A percentile compares a stretch with the other conserved stretches of the same genome.
Conservation (phyloP, 2,797 vertebrate genomes). For the Dermochelys coriacea region DNA sequence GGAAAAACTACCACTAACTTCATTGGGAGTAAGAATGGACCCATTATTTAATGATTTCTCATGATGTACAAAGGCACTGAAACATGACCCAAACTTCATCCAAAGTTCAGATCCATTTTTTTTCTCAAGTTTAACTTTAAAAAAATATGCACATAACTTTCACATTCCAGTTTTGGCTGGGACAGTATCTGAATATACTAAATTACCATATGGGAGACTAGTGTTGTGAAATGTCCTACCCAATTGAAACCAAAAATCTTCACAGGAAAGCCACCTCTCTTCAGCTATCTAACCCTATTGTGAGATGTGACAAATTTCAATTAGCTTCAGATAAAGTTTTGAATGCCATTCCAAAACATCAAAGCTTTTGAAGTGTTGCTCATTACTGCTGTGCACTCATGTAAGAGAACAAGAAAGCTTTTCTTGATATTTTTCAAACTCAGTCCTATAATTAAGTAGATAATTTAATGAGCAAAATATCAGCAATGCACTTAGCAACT, state of each 20-base stretch:
- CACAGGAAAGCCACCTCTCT: neutral
- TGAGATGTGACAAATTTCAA: neutral
- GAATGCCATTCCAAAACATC: neutral
- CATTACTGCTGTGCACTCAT: neutral
- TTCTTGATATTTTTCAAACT: neutral
- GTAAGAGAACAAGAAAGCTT: neutral
- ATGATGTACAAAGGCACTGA: neutral
- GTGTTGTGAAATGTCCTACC: neutral
- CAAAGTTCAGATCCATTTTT: neutral
- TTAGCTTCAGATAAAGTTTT: neutral
- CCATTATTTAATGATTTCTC: neutral
- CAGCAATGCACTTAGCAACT: neutral
- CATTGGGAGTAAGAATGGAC: neutral
- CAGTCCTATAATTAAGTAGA: neutral
- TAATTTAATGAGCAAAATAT: neutral
- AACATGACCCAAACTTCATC: neutral
- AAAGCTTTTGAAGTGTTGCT: neutral
- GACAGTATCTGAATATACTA: neutral
- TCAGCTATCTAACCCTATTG: neutral
- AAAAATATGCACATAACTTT: accelerated
- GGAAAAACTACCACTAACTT: neutral
- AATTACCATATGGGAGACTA: neutral
- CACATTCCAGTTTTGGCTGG: neutral
- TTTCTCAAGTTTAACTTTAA: neutral
- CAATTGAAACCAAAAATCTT: neutral